Evolutionary conservation across 2,113 vertebrate genomes (phyloP).

Genomic region (Epinephelus cyanopodus): DNA sequence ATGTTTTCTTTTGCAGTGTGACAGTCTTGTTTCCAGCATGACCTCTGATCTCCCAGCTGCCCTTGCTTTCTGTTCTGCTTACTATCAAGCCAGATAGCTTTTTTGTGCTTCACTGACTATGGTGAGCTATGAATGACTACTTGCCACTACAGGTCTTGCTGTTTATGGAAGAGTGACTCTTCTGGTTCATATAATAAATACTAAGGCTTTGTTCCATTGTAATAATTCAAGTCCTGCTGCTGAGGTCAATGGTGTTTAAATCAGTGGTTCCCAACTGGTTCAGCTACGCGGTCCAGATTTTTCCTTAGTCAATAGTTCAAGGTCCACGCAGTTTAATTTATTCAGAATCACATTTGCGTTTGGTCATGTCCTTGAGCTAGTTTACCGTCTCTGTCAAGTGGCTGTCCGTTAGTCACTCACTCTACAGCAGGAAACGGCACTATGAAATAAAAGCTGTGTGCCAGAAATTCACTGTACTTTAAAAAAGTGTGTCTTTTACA

Average conservation of each 20-base stretch:
- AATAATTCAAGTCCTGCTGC: background rate
- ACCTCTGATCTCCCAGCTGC: background rate
- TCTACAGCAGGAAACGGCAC: no score
- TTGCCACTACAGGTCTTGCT: background rate
- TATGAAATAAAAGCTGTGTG: no score
- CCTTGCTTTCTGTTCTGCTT: background rate
- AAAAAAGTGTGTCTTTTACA: no score
- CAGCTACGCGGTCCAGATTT: no score
- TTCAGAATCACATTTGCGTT: no score
- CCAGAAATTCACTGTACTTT: no score
- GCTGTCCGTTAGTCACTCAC: no score
- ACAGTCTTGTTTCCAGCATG: background rate
- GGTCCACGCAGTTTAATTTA: no score
- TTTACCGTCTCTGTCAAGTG: no score
- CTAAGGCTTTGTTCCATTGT: background rate
- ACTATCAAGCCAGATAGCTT: background rate
- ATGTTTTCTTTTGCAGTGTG: background rate
- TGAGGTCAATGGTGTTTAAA: background rate
- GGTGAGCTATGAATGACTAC: background rate
- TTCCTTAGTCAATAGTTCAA: no score
- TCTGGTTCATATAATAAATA: background rate
- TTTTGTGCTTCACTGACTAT: background rate
- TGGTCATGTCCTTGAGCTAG: no score
- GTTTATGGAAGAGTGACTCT: background rate
- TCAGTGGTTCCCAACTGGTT: no score